Conservation (phyloP, 2,113 vertebrate species). For the Rhinolophus sinicus region DNA sequence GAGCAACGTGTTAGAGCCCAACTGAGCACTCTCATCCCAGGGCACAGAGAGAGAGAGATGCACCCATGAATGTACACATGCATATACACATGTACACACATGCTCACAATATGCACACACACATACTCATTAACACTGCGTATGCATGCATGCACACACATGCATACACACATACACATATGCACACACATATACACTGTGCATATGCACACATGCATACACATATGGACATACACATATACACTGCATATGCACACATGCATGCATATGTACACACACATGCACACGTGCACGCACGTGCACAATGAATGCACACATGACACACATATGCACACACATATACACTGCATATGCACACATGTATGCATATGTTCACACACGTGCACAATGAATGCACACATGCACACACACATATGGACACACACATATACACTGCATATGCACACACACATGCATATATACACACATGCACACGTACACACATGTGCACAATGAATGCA, state of each 20-base stretch:
- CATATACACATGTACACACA: rapidly evolving
- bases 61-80: too few relatives aligned
- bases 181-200: too few relatives aligned
- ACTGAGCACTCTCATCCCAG: rapidly evolving
- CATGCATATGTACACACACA: neutral
- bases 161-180: neutral
- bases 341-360: neutral
- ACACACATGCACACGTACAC: too few relatives aligned
- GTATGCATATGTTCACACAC: too few relatives aligned
- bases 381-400: neutral
- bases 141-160: too few relatives aligned
- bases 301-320: too few relatives aligned
- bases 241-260: too few relatives aligned
- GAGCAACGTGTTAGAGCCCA: neutral
- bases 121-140: neutral
- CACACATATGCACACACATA: too few relatives aligned
- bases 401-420: rapidly evolving
- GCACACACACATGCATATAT: neutral
- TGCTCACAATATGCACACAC: neutral
- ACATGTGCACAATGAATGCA: neutral
- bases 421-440: too few relatives aligned
- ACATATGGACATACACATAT: neutral
- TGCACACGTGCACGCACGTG: rapidly evolving
- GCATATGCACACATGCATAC: rapidly evolving
- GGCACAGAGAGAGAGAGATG: too few relatives aligned